Base-by-base conservation (phyloP, 2,888 invertebrate genomes). In the Cenopis cana region DNA sequence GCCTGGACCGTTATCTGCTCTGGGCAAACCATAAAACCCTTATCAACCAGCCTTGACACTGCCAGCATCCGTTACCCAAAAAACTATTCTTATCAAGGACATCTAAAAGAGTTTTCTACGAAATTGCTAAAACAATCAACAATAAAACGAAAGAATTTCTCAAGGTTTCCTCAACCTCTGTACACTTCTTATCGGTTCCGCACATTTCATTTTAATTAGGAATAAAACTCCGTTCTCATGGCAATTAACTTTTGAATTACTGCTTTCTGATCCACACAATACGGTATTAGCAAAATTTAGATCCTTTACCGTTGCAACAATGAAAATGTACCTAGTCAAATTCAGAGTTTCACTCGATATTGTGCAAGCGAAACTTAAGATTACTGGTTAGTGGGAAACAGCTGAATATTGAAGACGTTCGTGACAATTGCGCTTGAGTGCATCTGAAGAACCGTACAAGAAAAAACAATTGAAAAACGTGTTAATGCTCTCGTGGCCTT, bases 31-130 rank as follows among this genome's bases (percentile, higher is more conserved):
- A 79, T 78, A 82, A 79, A 77, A 81, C 78, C 76, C 81, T 87
- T 89, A 90, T 90, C 89, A 81, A 74, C 75, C 79, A 87, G 82
- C 89, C 89, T 89, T 89, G 89, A 82, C 46, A 46, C 81, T 81
- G 78, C 80, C 73, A 79, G 79, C 84, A 85, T 89, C 89, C 86
- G 88, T 86, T 59, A 74, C 69, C 67, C 64, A 71, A 76, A 79
- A 77, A 74, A 50, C 33, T 36, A 52, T 52, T 36, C 64, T 54
- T 73, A 76, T 64, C 73, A 74, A 75, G 76, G 75, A 76, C 73
- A 68, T 75, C 61, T 20, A 38, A 65, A 66, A 73, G 38, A 61
- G 41, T 67, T 62, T 73, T 68, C 73, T 50, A 54, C 64, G 41
- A 70, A 68, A 70, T 54, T 62, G 68, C 73, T 72, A 50, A 75